Base-by-base conservation (phyloP, 2,888 invertebrate genomes). In the Tipula unca region DNA sequence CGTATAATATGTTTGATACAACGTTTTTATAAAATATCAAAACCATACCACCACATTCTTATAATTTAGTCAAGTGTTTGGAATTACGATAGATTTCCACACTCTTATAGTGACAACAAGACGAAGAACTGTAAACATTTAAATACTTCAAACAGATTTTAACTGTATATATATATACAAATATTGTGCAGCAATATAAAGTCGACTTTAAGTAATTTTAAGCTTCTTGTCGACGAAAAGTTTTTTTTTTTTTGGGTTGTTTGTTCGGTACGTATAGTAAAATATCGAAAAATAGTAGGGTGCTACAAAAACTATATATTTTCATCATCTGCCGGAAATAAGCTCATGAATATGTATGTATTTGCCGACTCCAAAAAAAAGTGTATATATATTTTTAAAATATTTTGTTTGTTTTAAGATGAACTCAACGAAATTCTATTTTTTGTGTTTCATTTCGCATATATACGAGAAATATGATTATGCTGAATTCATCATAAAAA, bases 401-500 rank as follows among this genome's bases (percentile, higher is more conserved):
- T 69, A 69, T 69, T 69, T 69, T 69, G 48, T 54, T 54, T 54
- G 48, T 69, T 69, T 69, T 69, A 69, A 69, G 69, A 69, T 69
- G 69, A 69, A 25, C 69, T 69, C 10, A 25, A 20, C 25, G 25
- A 25, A 69, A 10, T 25, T 69, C 10, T 69, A 48, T 48, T 48
- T 48, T 48, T 25, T 69, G 3, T 69, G 17, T 48, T 48, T 48
- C 17, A 5, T 17, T 48, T 10, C 1, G 17, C 17, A 48, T 10
- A 39, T 25, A 25, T 3, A 25, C 10, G 4, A 20, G 6, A 69
- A 8, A 25, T 25, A 13, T 1, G 20, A 69, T 69, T 69, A 69
- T 69, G 69, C 69, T 69, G 69, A 69, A 8, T 10, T 69, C 69
- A 25, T 25, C 69, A 69, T 69, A 25, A 69, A 69, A 69, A 10